phyloP scores from a whole-genome alignment of 2,797 vertebrate genomes.

The Anguilla pacifica region DNA sequence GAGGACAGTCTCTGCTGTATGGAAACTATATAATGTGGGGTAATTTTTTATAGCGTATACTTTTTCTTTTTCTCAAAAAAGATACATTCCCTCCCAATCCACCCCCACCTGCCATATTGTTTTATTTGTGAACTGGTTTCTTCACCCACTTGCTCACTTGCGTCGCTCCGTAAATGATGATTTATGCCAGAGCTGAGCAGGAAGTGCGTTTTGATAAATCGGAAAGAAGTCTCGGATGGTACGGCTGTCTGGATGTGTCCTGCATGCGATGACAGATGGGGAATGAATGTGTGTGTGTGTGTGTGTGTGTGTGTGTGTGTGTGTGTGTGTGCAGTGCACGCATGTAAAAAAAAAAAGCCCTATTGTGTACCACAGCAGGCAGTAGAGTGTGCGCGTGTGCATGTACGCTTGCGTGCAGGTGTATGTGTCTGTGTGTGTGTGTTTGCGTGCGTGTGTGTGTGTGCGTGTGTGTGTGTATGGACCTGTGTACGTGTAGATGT shows the following conservation, averaged over 20 bases:
- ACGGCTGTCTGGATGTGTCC: conserved; percentile 47
- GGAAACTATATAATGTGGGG: background rate
- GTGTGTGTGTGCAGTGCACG: background rate
- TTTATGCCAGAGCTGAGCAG: conserved; percentile 47
- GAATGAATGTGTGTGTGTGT: conserved; percentile 31
- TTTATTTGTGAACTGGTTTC: conserved; percentile 31
- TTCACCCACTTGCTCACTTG: conserved; percentile 35
- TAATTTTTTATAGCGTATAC: background rate
- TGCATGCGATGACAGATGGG: conserved; percentile 54
- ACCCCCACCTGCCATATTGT: conserved; percentile 24
- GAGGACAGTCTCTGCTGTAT: background rate
- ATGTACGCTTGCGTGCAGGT: too few relatives aligned
- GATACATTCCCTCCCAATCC: background rate
- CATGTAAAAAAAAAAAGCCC: background rate
- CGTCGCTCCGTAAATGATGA: conserved; percentile 55
- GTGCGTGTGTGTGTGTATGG: background rate
- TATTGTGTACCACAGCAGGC: too few relatives aligned
- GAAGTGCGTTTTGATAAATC: conserved; percentile 55
- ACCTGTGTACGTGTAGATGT: background rate
- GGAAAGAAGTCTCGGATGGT: conserved; percentile 49
- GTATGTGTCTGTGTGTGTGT: too few relatives aligned
- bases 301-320: background rate
- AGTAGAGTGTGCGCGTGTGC: conserved; percentile 27
- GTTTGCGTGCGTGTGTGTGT: background rate
- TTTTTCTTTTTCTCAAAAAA: conserved; percentile 7